phyloP scores from a whole-genome alignment of 2,888 invertebrate genomes.

The Cybosia mesomella region DNA sequence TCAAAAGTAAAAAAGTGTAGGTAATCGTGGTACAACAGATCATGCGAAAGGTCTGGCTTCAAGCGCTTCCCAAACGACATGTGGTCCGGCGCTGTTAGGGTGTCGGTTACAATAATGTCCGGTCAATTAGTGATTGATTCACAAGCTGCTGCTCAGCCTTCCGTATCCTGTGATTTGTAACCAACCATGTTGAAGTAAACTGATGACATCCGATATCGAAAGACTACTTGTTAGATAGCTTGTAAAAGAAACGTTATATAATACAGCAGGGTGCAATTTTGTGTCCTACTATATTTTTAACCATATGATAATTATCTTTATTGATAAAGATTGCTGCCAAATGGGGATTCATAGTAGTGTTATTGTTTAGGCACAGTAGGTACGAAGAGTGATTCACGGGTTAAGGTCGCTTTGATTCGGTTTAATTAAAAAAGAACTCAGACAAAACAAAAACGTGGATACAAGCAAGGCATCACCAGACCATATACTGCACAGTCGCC shows the following conservation, averaged over 20 bases:
- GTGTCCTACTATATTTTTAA: neutral
- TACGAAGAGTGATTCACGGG: no score
- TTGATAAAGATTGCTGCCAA: neutral
- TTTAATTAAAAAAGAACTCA: no score
- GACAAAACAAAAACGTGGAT: no score
- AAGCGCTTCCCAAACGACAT: conserved; percentile 63
- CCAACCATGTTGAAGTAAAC: conserved; percentile 15
- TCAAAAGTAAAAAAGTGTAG: conserved; percentile 5
- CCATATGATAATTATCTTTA: neutral
- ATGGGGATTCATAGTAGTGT: neutral
- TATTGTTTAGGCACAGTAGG: no score
- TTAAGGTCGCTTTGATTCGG: no score
- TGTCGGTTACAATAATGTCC: conserved; percentile 66
- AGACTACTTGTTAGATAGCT: neutral
- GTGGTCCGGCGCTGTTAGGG: conserved; percentile 57
- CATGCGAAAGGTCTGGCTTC: conserved; percentile 47
- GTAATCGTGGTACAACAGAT: neutral
- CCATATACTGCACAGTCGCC: no score
- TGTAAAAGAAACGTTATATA: neutral
- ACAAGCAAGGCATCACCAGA: no score
- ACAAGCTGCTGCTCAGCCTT: conserved; percentile 54
- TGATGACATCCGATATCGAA: conserved; percentile 2
- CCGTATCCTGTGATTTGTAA: conserved; percentile 46
- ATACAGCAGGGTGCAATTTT: neutral
- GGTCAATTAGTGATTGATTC: conserved; percentile 69